A percentile compares a stretch with the other conserved stretches of the same genome.
Evolutionary conservation across 2,797 vertebrate species (phyloP).

Genomic region (Sebastiscus albofasciatus): DNA sequence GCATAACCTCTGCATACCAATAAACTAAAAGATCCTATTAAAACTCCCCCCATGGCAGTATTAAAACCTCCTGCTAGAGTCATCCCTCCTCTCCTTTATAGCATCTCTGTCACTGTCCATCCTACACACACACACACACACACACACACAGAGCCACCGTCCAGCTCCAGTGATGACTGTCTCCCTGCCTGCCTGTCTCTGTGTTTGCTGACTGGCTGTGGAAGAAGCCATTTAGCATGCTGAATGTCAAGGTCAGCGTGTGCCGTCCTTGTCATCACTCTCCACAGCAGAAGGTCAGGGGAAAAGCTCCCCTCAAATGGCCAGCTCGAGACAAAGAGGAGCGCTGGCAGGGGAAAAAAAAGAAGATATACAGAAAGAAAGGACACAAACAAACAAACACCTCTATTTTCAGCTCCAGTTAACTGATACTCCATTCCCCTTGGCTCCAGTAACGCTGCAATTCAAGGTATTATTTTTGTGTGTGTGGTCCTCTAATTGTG

Average conservation of each 20-base stretch:
- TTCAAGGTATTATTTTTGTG: background rate
- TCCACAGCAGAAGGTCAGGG: conserved; percentile 91
- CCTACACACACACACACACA: background rate
- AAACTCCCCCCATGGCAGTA: conserved; percentile 24
- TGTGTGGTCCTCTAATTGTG: background rate
- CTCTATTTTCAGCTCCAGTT: conserved; percentile 1
- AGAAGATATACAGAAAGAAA: background rate
- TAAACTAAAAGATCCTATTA: conserved; percentile 60
- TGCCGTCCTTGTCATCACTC: conserved; percentile 92
- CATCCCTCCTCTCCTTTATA: conserved; percentile 34
- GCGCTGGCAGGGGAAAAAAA: conserved; percentile 12
- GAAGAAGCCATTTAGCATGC: conserved; percentile 93
- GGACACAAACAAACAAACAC: conserved; percentile 6
- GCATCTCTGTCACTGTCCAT: conserved; percentile 13
- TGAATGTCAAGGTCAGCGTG: conserved; percentile 96
- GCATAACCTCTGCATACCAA: conserved; percentile 57
- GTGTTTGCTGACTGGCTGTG: conserved; percentile 88
- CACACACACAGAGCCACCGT: conserved; percentile 46
- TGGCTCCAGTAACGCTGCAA: background rate
- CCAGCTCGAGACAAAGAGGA: conserved; percentile 86
- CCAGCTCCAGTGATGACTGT: conserved; percentile 57
- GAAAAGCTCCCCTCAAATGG: conserved; percentile 90
- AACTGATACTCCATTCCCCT: background rate
- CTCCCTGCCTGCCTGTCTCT: conserved; percentile 85
- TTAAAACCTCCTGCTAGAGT: conserved; percentile 41